phyloP scores from a whole-genome alignment of 2,888 invertebrate species.

The Lithosia quadra region DNA sequence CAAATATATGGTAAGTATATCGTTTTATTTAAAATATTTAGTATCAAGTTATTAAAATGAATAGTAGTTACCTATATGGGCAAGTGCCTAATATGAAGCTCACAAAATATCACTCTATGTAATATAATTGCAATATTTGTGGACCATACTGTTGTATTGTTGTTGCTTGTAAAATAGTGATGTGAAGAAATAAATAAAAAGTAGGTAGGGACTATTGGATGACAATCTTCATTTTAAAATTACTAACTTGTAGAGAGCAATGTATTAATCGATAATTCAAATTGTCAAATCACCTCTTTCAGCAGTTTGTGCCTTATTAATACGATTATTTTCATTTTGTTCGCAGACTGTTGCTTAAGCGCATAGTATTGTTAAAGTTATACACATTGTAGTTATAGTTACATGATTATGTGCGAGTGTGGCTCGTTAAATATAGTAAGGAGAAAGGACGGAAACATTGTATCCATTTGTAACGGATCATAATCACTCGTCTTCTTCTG shows the following conservation, averaged over 20 bases:
- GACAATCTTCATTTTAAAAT: too few relatives aligned
- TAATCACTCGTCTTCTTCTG: slow-evolving; percentile 30
- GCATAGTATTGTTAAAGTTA: slow-evolving; percentile 5
- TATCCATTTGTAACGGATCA: slow-evolving; percentile 36
- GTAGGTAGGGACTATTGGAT: too few relatives aligned
- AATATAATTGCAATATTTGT: too few relatives aligned
- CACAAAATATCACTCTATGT: too few relatives aligned
- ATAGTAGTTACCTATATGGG: background rate
- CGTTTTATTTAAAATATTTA: background rate
- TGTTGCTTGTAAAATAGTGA: too few relatives aligned
- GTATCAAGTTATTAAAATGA: background rate
- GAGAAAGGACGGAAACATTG: slow-evolving; percentile 34
- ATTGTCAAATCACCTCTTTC: background rate
- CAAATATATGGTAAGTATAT: background rate
- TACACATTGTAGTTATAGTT: slow-evolving; percentile 6
- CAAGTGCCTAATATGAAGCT: too few relatives aligned
- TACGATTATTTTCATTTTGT: background rate
- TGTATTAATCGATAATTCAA: background rate
- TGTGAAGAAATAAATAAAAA: too few relatives aligned
- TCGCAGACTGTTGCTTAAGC: background rate
- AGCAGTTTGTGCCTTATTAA: background rate
- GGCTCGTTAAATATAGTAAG: slow-evolving; percentile 17
- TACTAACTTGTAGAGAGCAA: too few relatives aligned
- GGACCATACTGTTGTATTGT: too few relatives aligned
- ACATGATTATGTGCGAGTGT: slow-evolving; percentile 18